Evolutionary conservation across 2,113 vertebrate species (phyloP), one percentile per base, ranked within the genome.

Genomic region (Alouatta palliata): DNA sequence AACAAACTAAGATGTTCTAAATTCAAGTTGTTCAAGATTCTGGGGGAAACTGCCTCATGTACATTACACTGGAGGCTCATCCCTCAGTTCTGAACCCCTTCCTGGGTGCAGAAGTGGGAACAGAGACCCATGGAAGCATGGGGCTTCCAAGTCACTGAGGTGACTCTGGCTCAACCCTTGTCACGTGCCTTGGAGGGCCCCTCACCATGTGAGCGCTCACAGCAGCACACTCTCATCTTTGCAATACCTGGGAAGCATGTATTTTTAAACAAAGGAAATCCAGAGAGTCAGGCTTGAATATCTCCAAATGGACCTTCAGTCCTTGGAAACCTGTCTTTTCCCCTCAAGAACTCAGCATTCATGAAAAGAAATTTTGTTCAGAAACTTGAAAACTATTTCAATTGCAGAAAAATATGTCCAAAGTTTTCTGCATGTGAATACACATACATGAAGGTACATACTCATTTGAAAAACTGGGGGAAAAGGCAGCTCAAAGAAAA

Each of bases 361-460:
- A 49, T 27, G 4, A 30, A 16, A 90, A 93, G 4, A n/a, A 90
- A 75, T 58, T 80, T n/a, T 82, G 32, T 81, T 45, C 32, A 91
- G 47, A 95, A 93, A 81, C n/a, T 23, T 89, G 19, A 70, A 61
- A 75, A 47, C 91, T 64, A 85, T 16, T 90, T 61, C 71, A 85
- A 70, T 76, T n/a, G n/a, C 32, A 83, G 80, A 79, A 91, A 92
- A 58, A 52, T 9, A 40, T 11, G 25, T 75, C 54, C 19, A 23
- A 84, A 88, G 23, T 66, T n/a, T 77, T 76, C 35, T 35, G 56
- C 47, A 47, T 9, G 17, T 6, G 21, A 23, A 87, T 3, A 8
- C 66, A 49, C 25, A 30, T 4, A 71, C 25, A 35, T 6, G 64
- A 56, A 47, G 30, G 1, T 19, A 17, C 52, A 37, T 14, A 17